Percentiles rank a stretch among this genome's conserved stretches.
These are phyloP conservation scores for Galago senegalensis DNA, from an alignment of 2,797 vertebrate genomes.

Conservation along the genomic window DNA sequence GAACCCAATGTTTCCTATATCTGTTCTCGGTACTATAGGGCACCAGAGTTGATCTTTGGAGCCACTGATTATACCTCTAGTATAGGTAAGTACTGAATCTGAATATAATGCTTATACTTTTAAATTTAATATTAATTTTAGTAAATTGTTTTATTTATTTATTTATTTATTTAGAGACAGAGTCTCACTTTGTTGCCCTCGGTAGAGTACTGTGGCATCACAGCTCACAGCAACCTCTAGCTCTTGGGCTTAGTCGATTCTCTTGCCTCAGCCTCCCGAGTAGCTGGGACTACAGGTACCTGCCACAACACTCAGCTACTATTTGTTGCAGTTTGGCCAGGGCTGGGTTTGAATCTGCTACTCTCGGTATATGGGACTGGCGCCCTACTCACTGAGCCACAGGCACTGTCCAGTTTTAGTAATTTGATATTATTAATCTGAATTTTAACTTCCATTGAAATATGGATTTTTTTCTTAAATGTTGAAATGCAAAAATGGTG, in stretches of 20 bases:
- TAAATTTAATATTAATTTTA: slow-evolving; percentile 30
- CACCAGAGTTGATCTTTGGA: slow-evolving; percentile 99
- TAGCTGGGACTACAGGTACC: no score
- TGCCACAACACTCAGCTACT: no score
- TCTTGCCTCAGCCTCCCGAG: no score
- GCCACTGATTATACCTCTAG: slow-evolving; percentile 99
- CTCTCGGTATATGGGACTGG: no score
- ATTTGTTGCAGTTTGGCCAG: no score
- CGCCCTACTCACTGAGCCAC: no score
- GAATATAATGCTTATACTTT: slow-evolving; percentile 1
- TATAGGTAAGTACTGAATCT: slow-evolving; percentile 93
- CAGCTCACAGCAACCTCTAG: no score
- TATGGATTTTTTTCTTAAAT: not conserved
- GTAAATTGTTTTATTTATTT: not conserved
- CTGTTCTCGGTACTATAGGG: slow-evolving; percentile 99
- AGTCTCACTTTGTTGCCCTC: no score
- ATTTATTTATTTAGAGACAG: no score
- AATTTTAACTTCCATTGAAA: slow-evolving; percentile 28
- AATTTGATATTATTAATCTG: slow-evolving; percentile 12
- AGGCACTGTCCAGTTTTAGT: not conserved
- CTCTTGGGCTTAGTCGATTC: no score
- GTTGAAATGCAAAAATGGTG: not conserved
- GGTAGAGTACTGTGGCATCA: no score
- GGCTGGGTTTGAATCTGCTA: no score
- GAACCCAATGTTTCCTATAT: slow-evolving; percentile 99